Conservation (phyloP, 2,113 vertebrate species). For the Micronycteris hirsuta region DNA sequence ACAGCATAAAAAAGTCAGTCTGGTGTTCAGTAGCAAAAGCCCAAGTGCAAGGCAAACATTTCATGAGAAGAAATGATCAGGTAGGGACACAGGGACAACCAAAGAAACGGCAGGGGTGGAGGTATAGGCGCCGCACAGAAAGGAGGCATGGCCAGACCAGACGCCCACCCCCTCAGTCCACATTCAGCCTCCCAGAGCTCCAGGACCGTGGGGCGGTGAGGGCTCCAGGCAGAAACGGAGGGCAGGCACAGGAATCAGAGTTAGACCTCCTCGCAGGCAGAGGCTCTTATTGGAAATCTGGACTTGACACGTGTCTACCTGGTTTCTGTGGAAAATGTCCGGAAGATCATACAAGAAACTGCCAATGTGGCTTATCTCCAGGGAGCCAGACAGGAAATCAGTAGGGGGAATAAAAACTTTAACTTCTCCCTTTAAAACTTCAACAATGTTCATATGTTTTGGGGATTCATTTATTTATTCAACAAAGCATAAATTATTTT, state of each 20-base stretch:
- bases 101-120: not conserved
- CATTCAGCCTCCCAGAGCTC: not conserved
- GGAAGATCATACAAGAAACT: not conserved
- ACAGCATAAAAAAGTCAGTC: not conserved
- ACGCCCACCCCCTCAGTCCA: too few relatives aligned
- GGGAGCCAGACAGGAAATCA: not conserved
- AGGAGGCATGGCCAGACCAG: not conserved
- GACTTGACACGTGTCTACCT: not conserved
- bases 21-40: not conserved
- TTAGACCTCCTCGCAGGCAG: not conserved
- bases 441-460: not conserved
- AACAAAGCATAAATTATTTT: not conserved
- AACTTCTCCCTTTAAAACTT: not conserved
- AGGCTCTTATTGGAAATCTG: not conserved
- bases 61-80: not conserved
- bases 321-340: not conserved
- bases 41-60: not conserved
- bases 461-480: not conserved
- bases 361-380: not conserved
- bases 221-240: not conserved
- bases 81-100: not conserved
- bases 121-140: not conserved
- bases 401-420: not conserved
- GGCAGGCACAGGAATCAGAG: not conserved
- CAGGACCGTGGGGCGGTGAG: not conserved